Conservation (phyloP, 2,797 vertebrate species). For the Sebastes cheni region DNA sequence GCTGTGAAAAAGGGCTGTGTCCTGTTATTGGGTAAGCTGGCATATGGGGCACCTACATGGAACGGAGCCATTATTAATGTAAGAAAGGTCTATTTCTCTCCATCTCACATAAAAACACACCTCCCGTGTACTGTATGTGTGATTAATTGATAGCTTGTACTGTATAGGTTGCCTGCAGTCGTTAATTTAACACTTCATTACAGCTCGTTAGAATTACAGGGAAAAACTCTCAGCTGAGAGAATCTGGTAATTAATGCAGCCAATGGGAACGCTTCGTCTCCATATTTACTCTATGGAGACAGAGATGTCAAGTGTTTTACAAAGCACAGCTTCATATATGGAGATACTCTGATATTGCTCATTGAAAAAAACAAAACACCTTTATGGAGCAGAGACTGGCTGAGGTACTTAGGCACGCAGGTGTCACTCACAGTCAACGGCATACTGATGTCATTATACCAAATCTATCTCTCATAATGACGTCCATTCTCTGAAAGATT, state of each 20-base stretch:
- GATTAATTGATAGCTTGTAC: conserved; percentile 50
- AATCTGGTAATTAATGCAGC: conserved; percentile 54
- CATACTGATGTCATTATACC: conserved; percentile 1
- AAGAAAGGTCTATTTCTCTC: neutral
- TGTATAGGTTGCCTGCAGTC: conserved; percentile 42
- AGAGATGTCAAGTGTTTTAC: neutral
- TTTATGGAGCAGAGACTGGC: neutral
- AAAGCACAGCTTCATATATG: neutral
- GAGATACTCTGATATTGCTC: neutral
- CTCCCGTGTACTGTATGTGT: neutral
- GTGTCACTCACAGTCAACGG: neutral
- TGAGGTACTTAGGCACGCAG: neutral
- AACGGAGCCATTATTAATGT: neutral
- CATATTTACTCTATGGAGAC: conserved; percentile 3
- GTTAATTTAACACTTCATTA: conserved; percentile 71
- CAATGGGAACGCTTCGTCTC: conserved; percentile 5
- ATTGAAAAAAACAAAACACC: neutral
- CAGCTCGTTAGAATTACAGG: conserved; percentile 47
- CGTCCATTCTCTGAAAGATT: neutral
- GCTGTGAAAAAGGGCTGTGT: neutral
- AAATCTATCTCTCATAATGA: neutral
- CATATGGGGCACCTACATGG: neutral
- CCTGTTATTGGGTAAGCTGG: neutral
- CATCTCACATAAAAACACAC: neutral
- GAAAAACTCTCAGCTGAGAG: conserved; percentile 29